A percentile compares a stretch with the other conserved stretches of the same genome.
Evolutionary conservation across 2,797 vertebrate species (phyloP).

Genomic region (Myripristis jacobus): DNA sequence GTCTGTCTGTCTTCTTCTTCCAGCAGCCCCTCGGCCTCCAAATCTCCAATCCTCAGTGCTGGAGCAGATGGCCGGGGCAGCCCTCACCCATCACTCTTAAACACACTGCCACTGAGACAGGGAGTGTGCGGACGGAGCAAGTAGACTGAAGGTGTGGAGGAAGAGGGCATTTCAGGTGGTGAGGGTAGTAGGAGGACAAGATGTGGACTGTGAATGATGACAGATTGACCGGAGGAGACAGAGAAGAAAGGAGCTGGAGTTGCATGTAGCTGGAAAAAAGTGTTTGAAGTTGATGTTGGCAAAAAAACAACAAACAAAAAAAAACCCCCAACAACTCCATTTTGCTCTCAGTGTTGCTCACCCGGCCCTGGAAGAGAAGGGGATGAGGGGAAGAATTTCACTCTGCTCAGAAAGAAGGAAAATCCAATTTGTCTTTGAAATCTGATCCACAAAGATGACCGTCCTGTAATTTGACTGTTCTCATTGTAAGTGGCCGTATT

Average conservation of each 20-base stretch:
- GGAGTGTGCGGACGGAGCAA: background rate
- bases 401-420: too few relatives aligned
- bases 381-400: background rate
- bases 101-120: background rate
- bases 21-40: background rate
- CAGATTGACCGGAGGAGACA: background rate
- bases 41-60: background rate
- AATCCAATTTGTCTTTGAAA: too few relatives aligned
- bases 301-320: too few relatives aligned
- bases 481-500: too few relatives aligned
- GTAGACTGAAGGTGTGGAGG: background rate
- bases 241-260: too few relatives aligned
- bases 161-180: background rate
- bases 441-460: too few relatives aligned
- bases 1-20: constrained; percentile 5
- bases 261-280: too few relatives aligned
- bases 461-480: too few relatives aligned
- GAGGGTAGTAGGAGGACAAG: background rate
- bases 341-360: too few relatives aligned
- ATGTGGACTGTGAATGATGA: background rate
- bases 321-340: too few relatives aligned
- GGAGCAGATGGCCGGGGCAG: constrained; percentile 27
- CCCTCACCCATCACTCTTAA: background rate
- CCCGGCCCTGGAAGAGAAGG: background rate
- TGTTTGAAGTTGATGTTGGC: too few relatives aligned